Evolutionary conservation across 2,113 vertebrate species (phyloP).

Genomic region (Hyperopisus bebe): DNA sequence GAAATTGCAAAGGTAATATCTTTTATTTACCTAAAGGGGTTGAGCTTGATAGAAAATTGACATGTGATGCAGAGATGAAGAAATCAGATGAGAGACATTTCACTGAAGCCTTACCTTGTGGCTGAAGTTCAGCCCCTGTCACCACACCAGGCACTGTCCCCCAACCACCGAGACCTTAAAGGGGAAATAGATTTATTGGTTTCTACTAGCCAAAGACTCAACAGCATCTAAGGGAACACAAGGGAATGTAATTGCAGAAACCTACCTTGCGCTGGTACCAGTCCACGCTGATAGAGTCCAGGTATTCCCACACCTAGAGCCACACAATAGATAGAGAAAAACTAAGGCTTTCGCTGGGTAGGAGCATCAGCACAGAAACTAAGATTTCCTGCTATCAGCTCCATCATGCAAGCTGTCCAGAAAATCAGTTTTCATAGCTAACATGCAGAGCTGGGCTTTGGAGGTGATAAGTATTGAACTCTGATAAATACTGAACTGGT

Average conservation of each 20-base stretch:
- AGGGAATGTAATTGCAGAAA: background rate
- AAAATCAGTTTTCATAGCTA: background rate
- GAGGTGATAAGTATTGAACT: background rate
- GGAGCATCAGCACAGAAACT: background rate
- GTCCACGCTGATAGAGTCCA: slow-evolving; percentile 41
- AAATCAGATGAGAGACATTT: background rate
- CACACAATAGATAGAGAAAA: background rate
- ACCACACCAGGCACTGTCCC: slow-evolving; percentile 39
- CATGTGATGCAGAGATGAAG: no score
- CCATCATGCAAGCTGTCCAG: background rate
- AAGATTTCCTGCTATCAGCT: background rate
- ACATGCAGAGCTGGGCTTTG: background rate
- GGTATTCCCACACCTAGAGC: slow-evolving; percentile 37
- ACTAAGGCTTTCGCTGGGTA: background rate
- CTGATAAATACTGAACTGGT: no score
- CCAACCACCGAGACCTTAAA: slow-evolving; percentile 36
- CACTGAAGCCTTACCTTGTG: background rate
- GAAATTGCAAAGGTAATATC: background rate
- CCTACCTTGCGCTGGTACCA: slow-evolving; percentile 41
- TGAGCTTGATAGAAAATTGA: background rate
- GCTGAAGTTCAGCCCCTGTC: slow-evolving; percentile 22
- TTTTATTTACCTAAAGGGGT: background rate
- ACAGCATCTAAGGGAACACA: background rate
- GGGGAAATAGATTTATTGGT: background rate
- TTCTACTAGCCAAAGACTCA: background rate